Evolutionary conservation across 1,140 invertebrate species (phyloP).

Genomic region (Bombus balteatus): DNA sequence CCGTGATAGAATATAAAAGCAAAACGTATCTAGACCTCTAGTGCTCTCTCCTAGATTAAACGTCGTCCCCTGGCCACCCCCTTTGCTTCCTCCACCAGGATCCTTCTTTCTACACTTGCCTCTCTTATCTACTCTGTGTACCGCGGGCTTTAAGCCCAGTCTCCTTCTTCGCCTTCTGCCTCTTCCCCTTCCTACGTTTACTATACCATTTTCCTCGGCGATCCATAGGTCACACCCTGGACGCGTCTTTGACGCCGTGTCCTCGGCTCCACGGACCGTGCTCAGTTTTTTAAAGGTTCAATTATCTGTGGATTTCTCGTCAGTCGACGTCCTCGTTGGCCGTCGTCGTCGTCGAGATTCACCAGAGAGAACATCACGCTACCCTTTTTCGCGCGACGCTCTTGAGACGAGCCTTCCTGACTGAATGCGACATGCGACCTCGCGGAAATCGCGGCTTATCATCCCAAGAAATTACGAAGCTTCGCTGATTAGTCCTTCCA

Average conservation of each 20-base stretch:
- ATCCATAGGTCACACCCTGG: not conserved
- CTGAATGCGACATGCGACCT: not conserved
- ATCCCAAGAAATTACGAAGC: not conserved
- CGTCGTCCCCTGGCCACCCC: constrained; percentile 44
- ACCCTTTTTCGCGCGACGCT: constrained; percentile 8
- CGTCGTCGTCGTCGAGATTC: not conserved
- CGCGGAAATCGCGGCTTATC: constrained; percentile 21
- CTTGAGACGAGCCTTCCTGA: constrained; percentile 15
- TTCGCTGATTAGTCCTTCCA: constrained; percentile 1
- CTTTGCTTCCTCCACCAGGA: not conserved
- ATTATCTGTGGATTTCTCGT: constrained; percentile 60
- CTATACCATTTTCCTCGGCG: too few species aligned
- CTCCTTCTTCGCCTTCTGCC: constrained; percentile 10
- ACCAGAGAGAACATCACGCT: not conserved
- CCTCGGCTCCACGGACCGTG: constrained; percentile 18
- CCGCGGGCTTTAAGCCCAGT: constrained; percentile 47
- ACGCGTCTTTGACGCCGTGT: constrained; percentile 46
- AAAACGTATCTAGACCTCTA: constrained; percentile 70
- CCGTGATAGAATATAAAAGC: constrained; percentile 74
- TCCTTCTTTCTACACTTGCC: constrained; percentile 46
- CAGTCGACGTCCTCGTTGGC: not conserved
- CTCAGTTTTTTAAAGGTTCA: constrained; percentile 67
- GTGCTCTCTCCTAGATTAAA: constrained; percentile 78
- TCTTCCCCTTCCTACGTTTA: not conserved
- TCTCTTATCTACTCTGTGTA: constrained; percentile 53